Conservation (phyloP, 2,888 invertebrate species). For the Caradrina kadenii region DNA sequence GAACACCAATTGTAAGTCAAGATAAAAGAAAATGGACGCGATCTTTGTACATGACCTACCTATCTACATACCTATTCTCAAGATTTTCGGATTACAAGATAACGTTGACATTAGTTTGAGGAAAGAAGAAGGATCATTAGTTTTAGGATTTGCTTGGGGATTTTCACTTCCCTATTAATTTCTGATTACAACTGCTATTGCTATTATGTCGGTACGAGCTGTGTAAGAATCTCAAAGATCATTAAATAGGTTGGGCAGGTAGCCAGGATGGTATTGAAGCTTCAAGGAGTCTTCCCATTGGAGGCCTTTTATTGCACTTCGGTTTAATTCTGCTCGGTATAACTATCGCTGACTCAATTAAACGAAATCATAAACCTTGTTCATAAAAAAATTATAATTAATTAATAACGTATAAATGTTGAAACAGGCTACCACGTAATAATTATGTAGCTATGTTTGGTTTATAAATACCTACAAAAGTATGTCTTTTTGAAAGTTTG, state of each 20-base stretch:
- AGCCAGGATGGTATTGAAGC: too few species aligned
- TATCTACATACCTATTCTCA: not conserved
- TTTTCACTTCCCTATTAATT: not conserved
- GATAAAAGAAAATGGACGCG: constrained; percentile 27
- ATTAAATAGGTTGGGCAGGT: too few species aligned
- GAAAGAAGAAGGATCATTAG: not conserved
- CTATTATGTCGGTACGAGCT: too few species aligned
- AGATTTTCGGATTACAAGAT: constrained; percentile 20
- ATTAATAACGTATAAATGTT: too few species aligned
- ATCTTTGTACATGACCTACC: not conserved
- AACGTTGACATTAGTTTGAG: constrained; percentile 7
- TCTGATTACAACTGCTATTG: not conserved
- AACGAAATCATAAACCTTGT: too few species aligned
- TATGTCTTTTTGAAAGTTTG: not conserved
- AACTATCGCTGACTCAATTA: too few species aligned
- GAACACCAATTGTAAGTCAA: constrained; percentile 22
- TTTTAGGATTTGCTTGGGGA: not conserved
- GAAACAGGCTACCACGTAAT: too few species aligned
- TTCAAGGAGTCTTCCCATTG: too few species aligned
- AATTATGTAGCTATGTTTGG: not conserved
- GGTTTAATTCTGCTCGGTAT: too few species aligned
- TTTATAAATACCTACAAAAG: not conserved
- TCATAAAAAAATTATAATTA: too few species aligned
- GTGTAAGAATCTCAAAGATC: too few species aligned
- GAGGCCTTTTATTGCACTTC: too few species aligned